Evolutionary conservation across 2,113 vertebrate genomes (phyloP).

Genomic region (Myiozetetes cayanensis): DNA sequence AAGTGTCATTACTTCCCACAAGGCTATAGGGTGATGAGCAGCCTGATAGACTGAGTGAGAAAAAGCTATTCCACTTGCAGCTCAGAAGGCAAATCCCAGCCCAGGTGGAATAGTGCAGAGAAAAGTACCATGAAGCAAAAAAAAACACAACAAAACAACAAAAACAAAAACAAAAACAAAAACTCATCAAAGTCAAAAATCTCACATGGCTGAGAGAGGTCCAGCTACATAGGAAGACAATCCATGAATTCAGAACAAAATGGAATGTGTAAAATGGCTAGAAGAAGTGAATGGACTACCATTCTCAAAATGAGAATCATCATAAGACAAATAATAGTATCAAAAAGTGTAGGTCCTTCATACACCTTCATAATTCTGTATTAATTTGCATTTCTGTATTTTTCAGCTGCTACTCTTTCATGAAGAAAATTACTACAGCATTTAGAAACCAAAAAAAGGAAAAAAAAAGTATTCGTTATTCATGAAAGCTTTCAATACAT

Average conservation of each 20-base stretch:
- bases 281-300: fast-evolving
- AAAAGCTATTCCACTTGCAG: not conserved
- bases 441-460: not conserved
- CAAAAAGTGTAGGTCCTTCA: not conserved
- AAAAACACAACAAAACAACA: too few species aligned
- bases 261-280: not conserved
- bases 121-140: not conserved
- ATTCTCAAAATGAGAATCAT: not conserved
- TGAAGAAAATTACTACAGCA: not conserved
- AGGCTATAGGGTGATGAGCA: not conserved
- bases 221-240: not conserved
- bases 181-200: not conserved
- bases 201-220: not conserved
- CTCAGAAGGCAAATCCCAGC: not conserved
- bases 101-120: not conserved
- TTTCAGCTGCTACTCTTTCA: not conserved
- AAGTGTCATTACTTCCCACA: not conserved
- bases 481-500: not conserved
- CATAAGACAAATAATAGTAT: not conserved
- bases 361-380: not conserved
- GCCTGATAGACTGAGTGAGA: fast-evolving
- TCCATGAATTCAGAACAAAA: not conserved
- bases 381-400: not conserved
- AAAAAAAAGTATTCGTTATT: not conserved
- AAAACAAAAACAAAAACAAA: too few species aligned